These are phyloP conservation scores for Chaenodraco wilsoni DNA, from an alignment of 2,797 vertebrate genomes.

Conservation along the genomic window DNA sequence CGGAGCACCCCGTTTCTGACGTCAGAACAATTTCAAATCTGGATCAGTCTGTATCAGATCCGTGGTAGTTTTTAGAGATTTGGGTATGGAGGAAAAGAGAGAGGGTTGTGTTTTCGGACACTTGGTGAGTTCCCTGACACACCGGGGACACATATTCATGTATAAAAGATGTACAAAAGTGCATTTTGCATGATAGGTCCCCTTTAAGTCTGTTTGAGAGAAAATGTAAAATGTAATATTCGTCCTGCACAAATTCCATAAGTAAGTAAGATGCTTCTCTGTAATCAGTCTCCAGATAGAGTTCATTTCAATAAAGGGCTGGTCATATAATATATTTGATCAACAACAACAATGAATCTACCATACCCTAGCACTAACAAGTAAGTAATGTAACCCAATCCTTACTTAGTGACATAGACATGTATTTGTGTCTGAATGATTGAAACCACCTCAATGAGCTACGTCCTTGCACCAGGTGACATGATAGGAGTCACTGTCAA, in stretches of 20 bases:
- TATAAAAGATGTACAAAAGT: no score
- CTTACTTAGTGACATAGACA: not conserved
- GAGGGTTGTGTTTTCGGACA: no score
- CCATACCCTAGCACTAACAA: not conserved
- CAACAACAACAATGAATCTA: not conserved
- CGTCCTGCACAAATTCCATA: conserved; percentile 27
- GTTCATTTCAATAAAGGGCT: not conserved
- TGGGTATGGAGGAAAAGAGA: no score
- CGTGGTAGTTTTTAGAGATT: no score
- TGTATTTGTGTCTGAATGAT: not conserved
- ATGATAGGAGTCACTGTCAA: not conserved
- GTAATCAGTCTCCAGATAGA: not conserved
- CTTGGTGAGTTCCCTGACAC: no score
- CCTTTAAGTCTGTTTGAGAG: conserved; percentile 28
- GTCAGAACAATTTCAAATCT: no score
- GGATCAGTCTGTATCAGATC: no score
- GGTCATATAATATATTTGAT: not conserved
- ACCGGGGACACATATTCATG: no score
- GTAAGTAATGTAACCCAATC: not conserved
- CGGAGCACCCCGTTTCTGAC: no score
- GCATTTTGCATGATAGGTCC: no score
- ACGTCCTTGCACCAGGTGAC: not conserved
- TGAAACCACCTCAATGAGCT: not conserved
- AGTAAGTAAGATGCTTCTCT: not conserved
- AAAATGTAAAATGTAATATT: conserved; percentile 33